phyloP scores from a whole-genome alignment of 2,113 vertebrate species.

The Hippolais icterina region DNA sequence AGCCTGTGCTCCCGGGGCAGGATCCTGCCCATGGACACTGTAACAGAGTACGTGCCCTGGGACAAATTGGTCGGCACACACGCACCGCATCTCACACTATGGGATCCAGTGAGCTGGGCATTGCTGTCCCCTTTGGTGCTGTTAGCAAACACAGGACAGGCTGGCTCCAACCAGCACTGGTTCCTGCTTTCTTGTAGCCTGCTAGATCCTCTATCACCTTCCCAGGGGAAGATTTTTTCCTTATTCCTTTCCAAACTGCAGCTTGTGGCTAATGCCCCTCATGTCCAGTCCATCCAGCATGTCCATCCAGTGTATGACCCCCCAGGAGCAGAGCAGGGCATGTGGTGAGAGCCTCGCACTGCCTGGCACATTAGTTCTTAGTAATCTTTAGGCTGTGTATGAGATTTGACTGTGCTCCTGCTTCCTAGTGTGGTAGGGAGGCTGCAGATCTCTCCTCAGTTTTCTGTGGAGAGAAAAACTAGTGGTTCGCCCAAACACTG shows the following conservation, averaged over 20 bases:
- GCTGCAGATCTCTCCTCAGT: neutral
- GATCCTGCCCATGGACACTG: neutral
- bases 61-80: neutral
- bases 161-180: neutral
- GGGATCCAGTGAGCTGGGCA: fast-evolving
- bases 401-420: neutral
- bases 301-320: neutral
- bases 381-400: neutral
- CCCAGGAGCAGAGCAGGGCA: neutral
- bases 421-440: neutral
- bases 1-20: neutral
- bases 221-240: neutral
- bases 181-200: neutral
- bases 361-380: fast-evolving
- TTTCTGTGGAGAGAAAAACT: neutral
- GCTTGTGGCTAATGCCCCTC: neutral
- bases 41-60: neutral
- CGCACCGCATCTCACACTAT: fast-evolving
- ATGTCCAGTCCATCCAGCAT: fast-evolving
- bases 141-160: neutral
- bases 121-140: neutral
- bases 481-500: neutral
- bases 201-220: neutral
- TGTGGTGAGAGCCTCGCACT: neutral
- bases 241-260: neutral